Evolutionary conservation across 2,888 invertebrate species (phyloP).

Genomic region (Sinodicranocentrus sp.): DNA sequence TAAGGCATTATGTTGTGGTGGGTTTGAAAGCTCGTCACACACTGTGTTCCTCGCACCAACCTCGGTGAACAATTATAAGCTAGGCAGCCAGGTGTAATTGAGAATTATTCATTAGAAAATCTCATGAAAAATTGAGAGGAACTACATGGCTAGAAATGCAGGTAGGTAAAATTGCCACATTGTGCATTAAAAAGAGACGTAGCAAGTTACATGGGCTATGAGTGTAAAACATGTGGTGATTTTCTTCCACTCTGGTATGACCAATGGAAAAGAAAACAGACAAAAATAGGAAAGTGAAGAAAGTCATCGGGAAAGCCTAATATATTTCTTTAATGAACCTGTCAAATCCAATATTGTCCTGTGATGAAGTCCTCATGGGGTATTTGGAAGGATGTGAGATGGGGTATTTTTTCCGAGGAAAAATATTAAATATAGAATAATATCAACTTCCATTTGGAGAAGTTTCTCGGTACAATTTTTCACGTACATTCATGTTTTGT

Average conservation of each 20-base stretch:
- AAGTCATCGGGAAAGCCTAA: background rate
- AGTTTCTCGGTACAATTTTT: too few species aligned
- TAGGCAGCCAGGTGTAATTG: constrained; percentile 54
- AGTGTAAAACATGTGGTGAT: too few species aligned
- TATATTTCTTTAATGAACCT: constrained; percentile 61
- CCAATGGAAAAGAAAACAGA: too few species aligned
- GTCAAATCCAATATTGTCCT: constrained; percentile 51
- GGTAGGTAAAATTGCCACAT: too few species aligned
- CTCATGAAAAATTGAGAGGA: constrained; percentile 50
- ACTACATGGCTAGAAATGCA: too few species aligned
- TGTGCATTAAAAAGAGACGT: too few species aligned
- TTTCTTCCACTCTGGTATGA: too few species aligned
- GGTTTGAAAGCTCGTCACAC: background rate
- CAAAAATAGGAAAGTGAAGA: too few species aligned
- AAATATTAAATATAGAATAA: constrained; percentile 37
- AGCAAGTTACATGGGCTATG: too few species aligned
- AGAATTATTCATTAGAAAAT: constrained; percentile 48
- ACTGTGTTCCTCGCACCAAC: constrained; percentile 40
- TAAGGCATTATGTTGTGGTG: background rate
- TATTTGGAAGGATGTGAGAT: too few species aligned
- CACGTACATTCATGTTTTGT: too few species aligned
- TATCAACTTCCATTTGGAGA: background rate
- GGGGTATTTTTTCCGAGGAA: background rate
- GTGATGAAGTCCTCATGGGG: too few species aligned
- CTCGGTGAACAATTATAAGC: constrained; percentile 45